These are phyloP conservation scores for Bombus superbus DNA, from an alignment of 1,140 invertebrate genomes.

Conservation along the genomic window DNA sequence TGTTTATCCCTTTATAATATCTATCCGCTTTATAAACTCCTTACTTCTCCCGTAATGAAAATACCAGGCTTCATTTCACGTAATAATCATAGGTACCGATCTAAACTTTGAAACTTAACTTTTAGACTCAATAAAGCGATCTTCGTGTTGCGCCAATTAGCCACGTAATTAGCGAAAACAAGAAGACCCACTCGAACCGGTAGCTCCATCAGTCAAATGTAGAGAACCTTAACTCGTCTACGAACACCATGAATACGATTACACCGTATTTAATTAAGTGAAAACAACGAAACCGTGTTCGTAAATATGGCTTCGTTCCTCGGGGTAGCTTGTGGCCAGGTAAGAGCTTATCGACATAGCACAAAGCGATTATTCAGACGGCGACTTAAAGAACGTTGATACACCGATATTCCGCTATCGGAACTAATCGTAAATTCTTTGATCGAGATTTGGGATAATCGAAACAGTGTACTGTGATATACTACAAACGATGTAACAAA, in stretches of 20 bases:
- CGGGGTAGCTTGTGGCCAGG: neutral
- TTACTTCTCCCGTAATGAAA: neutral
- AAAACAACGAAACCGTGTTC: neutral
- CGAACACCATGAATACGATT: neutral
- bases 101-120: neutral
- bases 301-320: neutral
- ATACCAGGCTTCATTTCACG: neutral
- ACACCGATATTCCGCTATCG: neutral
- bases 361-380: neutral
- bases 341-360: neutral
- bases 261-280: neutral
- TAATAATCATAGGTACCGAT: neutral
- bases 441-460: neutral
- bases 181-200: neutral
- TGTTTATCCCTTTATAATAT: no score
- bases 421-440: conserved; percentile 8
- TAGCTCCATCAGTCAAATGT: neutral
- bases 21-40: no score
- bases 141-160: neutral
- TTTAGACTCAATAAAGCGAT: neutral
- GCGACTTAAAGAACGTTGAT: neutral
- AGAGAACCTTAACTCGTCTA: neutral
- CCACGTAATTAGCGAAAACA: neutral
- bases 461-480: no score
- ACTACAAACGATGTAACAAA: neutral